A percentile compares a stretch with the other conserved stretches of the same genome.
phyloP scores from a whole-genome alignment of 2,797 vertebrate genomes.

The Acipenser transmontanus region DNA sequence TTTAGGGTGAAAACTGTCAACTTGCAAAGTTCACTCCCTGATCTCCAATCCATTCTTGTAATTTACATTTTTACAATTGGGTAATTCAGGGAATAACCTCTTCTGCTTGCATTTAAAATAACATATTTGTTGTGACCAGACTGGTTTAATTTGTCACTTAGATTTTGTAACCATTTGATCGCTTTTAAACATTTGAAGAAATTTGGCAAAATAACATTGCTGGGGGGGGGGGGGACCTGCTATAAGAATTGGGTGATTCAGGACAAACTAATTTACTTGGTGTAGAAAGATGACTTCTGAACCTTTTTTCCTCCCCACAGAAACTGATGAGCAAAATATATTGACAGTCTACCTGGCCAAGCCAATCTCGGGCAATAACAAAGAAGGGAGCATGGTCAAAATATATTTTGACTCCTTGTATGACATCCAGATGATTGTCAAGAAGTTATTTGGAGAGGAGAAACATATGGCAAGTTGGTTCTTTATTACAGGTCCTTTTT shows the following conservation, averaged over 20 bases:
- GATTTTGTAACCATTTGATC: no score
- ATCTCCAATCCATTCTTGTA: background rate
- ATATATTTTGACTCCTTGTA: conserved; percentile 61
- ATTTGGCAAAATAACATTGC: no score
- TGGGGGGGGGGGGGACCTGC: no score
- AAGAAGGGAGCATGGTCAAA: conserved; percentile 54
- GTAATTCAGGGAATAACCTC: background rate
- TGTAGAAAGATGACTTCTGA: background rate
- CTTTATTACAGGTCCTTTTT: no score
- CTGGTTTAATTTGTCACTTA: no score
- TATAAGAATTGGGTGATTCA: no score
- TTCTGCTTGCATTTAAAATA: background rate
- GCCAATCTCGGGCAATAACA: conserved; percentile 46
- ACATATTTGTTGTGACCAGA: no score
- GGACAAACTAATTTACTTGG: no score
- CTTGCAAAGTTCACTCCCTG: background rate
- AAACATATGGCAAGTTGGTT: conserved; percentile 35
- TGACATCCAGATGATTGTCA: conserved; percentile 37
- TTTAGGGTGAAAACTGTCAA: no score
- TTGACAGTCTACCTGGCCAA: conserved; percentile 52
- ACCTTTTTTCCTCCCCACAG: conserved; percentile 33
- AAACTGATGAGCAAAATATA: conserved; percentile 38
- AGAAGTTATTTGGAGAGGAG: conserved; percentile 49
- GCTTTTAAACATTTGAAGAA: no score
- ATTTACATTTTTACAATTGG: background rate